These are phyloP conservation scores for Spinibarbus caldwelli DNA, from an alignment of 2,797 vertebrate species.

Conservation along the genomic window DNA sequence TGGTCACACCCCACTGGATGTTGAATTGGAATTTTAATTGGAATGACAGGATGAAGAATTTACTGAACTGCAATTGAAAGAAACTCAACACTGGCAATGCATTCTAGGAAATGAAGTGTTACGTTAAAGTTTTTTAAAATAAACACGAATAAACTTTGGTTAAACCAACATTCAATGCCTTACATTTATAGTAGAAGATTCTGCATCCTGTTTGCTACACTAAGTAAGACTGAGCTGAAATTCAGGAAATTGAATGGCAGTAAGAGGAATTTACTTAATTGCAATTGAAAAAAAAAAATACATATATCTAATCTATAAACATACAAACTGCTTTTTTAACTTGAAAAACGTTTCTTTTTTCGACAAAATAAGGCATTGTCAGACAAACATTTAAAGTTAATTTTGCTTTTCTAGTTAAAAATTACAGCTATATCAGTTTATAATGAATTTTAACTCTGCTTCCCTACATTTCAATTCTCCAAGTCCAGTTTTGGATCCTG, in stretches of 20 bases:
- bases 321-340: no score
- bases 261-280: no score
- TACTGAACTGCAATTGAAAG: not conserved
- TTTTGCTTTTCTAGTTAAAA: not conserved
- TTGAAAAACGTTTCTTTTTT: not conserved
- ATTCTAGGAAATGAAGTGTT: not conserved
- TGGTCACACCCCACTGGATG: not conserved
- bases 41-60: not conserved
- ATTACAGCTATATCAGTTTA: not conserved
- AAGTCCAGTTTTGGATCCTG: not conserved
- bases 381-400: not conserved
- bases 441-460: not conserved
- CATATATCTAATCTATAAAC: no score
- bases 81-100: not conserved
- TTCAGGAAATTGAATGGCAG: not conserved
- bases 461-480: not conserved
- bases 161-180: not conserved
- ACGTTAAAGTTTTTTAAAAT: not conserved
- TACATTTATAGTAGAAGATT: not conserved
- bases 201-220: not conserved
- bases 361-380: not conserved
- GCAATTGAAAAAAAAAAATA: no score
- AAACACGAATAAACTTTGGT: not conserved
- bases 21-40: not conserved
- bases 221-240: not conserved